Evolutionary conservation across 2,888 invertebrate genomes (phyloP), one percentile per base, ranked within the genome.

Genomic region (Penaeus monodon): DNA sequence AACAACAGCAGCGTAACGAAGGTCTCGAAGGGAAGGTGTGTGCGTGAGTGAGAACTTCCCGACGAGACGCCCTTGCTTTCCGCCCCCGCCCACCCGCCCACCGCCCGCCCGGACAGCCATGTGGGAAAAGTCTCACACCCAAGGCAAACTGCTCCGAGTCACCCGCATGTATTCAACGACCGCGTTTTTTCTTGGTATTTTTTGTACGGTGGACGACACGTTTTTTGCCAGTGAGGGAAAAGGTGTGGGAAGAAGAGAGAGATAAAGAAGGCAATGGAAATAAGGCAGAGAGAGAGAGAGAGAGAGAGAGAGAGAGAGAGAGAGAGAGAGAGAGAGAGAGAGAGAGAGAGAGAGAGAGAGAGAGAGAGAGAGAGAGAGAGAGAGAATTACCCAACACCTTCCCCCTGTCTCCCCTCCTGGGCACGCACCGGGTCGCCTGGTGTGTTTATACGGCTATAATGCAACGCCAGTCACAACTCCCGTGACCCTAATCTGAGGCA

Each of bases 51-150:
- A 57, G 57, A 57, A 86, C 82, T 63, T 78, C 70, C 78, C 79
- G 73, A 57, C 49, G 73, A 8, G 33, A 82, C 49, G 73, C 29
- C 29, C 33, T 73, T 57, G 29, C 17, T 73, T 17, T 63, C 63
- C 49, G 24, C 65, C 77, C 0, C 80, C 24, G 38, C 70, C 64
- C 79, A 63, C 82, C 24, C 83, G 24, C 83, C 80, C 84, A 68
- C 76, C 24, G 38, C 76, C 14, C 29, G 14, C 20, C 44, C 44
- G 24, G 77, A 27, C 77, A 77, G n/a, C 17, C 57, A 73, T 70
- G 85, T 85, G 85, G 80, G 80, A 85, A 85, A 85, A 80, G 74
- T 85, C 85, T 49, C 74, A 85, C 80, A 70, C 27, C 44, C 85
- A 85, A 85, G 85, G 85, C 29, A 85, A 85, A 49, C 80, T 29